A percentile compares a stretch with the other conserved stretches of the same genome.
phyloP scores from a whole-genome alignment of 23 tunicate genomes.

The Clavelina lepadiformis region DNA sequence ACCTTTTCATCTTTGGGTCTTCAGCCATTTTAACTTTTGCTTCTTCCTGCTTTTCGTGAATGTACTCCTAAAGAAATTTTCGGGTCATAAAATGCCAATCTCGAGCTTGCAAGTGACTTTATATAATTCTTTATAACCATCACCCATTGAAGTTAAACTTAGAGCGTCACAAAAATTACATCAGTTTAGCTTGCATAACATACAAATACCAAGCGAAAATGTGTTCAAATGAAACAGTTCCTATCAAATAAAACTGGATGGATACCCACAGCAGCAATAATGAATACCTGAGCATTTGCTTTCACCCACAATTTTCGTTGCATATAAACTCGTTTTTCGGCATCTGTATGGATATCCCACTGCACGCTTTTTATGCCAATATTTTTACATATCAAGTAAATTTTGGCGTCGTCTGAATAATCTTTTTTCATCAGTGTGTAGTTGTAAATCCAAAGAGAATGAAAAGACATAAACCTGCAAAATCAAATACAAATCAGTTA shows the following conservation, averaged over 20 bases:
- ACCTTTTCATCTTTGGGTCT: constrained; percentile 87
- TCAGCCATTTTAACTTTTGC: constrained; percentile 79
- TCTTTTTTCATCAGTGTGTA: constrained; percentile 59
- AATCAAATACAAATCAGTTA: not conserved
- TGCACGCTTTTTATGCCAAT: constrained; percentile 29
- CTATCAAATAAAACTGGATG: too few species aligned
- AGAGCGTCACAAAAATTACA: too few species aligned
- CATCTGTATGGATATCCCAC: constrained; percentile 72
- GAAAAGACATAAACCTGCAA: constrained; percentile 52
- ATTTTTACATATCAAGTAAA: constrained; percentile 53
- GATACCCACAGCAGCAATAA: not conserved
- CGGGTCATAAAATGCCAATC: too few species aligned
- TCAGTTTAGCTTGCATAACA: too few species aligned
- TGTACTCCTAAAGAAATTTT: constrained; percentile 65
- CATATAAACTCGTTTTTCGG: constrained; percentile 19
- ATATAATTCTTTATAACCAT: not conserved
- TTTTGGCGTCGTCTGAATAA: constrained; percentile 74
- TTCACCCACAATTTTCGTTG: constrained; percentile 61
- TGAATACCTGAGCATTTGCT: constrained; percentile 65
- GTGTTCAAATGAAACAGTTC: too few species aligned
- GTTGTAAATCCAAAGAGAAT: constrained; percentile 51
- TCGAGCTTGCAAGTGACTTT: not conserved
- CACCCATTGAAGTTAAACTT: not conserved
- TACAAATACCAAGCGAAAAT: too few species aligned
- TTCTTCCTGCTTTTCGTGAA: constrained; percentile 67